Evolutionary conservation across 2,113 vertebrate genomes (phyloP).

Genomic region (Piprites chloris): DNA sequence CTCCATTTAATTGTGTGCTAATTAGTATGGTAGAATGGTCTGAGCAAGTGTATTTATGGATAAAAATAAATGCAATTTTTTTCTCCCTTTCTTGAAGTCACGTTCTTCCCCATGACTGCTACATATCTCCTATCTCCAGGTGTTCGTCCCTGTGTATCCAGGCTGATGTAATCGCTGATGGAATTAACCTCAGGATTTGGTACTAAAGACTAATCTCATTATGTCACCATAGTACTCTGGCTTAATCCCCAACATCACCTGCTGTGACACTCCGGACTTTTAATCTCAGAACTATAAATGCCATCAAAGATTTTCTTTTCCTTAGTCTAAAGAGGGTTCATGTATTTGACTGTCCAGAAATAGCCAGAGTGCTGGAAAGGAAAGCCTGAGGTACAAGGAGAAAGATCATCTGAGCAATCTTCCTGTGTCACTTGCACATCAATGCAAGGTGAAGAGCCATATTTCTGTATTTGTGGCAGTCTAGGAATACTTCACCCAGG

Average conservation of each 20-base stretch:
- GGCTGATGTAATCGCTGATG: not conserved
- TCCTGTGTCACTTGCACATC: not conserved
- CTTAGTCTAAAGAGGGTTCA: not conserved
- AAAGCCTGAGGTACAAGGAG: not conserved
- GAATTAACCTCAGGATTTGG: constrained; percentile 32
- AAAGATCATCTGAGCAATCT: not conserved
- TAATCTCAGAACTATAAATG: constrained; percentile 29
- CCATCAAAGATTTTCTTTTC: not conserved
- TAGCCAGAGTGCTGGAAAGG: not conserved
- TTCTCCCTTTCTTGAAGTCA: not conserved
- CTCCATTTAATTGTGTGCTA: not conserved
- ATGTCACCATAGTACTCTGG: not conserved
- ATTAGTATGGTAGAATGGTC: not conserved
- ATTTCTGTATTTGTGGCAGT: not conserved
- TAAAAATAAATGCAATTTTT: not conserved
- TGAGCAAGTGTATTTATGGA: not conserved
- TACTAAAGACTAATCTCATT: constrained; percentile 40
- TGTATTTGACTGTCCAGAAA: not conserved
- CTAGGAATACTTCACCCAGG: not conserved
- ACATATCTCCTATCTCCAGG: not conserved
- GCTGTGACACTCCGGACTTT: not conserved
- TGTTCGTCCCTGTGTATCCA: not conserved
- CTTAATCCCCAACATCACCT: constrained; percentile 14
- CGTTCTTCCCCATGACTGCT: not conserved
- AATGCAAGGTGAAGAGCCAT: not conserved